Base-by-base conservation (phyloP, 2,888 invertebrate genomes). In the Chrysopilus asiliformis region DNA sequence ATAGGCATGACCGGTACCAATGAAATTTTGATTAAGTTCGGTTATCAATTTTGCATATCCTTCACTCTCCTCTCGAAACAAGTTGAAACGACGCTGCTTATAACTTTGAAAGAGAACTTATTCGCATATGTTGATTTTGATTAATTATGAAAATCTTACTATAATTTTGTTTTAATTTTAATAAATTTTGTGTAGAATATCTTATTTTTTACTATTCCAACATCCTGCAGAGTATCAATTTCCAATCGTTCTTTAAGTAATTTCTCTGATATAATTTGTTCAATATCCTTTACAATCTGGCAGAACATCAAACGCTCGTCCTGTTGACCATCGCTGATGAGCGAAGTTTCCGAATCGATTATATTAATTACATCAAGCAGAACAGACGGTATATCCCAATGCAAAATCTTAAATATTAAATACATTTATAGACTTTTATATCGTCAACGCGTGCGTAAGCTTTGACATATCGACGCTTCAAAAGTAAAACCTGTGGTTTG, bases 51-150 rank as follows among this genome's bases (percentile, higher is more conserved):
- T 99, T 2, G 97, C 85, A 68, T 93, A 99, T 5, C 98, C 98
- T 70, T 99, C 98, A 66, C 87, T 93, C 68, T 99, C 98, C 67
- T 99, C 98, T 36, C 98, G 76, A 56, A 97, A 84, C 51, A 99
- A 71, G 68, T 99, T 99, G 64, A 95, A 99, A 57, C 99, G 97
- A 51, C 94, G 80, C 64, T 99, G 98, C 61, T 98, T 99, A 64
- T 97, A 99, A 63, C 97, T 97, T 64, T n/a, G n/a, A n/a, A n/a
- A n/a, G n/a, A n/a, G n/a, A n/a, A n/a, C n/a, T n/a, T n/a, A n/a
- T n/a, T n/a, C n/a, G n/a, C n/a, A n/a, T n/a, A n/a, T n/a, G n/a
- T n/a, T n/a, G n/a, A n/a, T n/a, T n/a, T n/a, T n/a, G n/a, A n/a
- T n/a, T n/a, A n/a, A n/a, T n/a, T n/a, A n/a, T n/a, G n/a, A n/a